Base-by-base conservation (phyloP, 2,797 vertebrate species). In the Sarcophilus harrisii region DNA sequence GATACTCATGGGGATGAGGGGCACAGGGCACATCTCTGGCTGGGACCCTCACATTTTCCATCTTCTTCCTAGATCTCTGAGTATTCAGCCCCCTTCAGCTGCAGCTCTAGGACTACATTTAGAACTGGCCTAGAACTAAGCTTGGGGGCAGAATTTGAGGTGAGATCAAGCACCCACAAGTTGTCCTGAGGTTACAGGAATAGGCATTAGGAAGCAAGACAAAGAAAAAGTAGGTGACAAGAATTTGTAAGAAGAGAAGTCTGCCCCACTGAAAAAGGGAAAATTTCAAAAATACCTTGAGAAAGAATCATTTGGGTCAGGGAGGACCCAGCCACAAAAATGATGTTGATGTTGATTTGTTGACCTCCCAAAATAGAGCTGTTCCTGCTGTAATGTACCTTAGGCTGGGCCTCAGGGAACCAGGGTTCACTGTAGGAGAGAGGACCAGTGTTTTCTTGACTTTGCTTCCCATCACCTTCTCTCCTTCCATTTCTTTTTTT, bases 1-100 rank as follows among this genome's bases (percentile, higher is more conserved):
- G 62, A 30, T 1, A 1, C 90, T 32, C 9, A 27, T 87, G 73
- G 16, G 38, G 0, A 58, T 92, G 92, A 0, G 0, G 93, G 90
- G 24, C 8, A 29, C 45, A 87, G 66, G 6, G 2, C 1, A 9
- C 8, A 38, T 16, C 38, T 24, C 16, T 81, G n/a, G 38, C 73
- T 81, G 38, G 73, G 21, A 81, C 73, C 38, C 66, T 73, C n/a
- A 45, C n/a, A 6, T 10, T 81, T 6, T 24, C 66, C 38, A 38
- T 81, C 66, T 81, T n/a, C n/a, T 81, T 81, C n/a, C n/a, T 21
- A 45, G 66, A n/a, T 14, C 62, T 66, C 62, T 66, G 62, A 73
- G n/a, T 38, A 10, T n/a, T 38, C 66, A 38, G n/a, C 6, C 2
- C 66, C 18, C 18, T 21, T 8, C 66, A 73, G 66, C n/a, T 73